Evolutionary conservation across 2,888 invertebrate genomes (phyloP), one percentile per base, ranked within the genome.

Genomic region (Troglohyphantes excavatus): DNA sequence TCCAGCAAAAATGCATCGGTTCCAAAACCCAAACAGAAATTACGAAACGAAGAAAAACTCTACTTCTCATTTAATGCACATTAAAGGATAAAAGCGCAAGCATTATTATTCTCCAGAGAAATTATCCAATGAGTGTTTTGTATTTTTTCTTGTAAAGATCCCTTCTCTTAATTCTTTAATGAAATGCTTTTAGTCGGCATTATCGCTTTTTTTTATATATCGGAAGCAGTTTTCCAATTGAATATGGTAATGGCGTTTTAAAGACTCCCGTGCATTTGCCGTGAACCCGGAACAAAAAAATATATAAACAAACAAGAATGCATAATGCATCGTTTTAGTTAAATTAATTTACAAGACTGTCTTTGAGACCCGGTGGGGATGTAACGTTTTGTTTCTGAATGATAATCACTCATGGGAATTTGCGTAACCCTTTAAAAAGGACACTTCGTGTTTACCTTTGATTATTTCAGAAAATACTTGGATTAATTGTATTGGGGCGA

Each of bases 161-260:
- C 61, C 63, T 23, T 33, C 27, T 17, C 33, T 63, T 78, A 63
- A 78, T 61, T 78, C 65, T 26, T 78, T 78, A 78, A 78, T 78
- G 27, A 78, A 78, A 78, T 23, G 65, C 65, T 78, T 78, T 78
- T 63, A 78, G 65, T 65, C 43, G 19, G 39, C 23, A 65, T 26
- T 63, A 65, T 17, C 63, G 65, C 78, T 19, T 39, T 43, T 72
- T 72, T 72, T 72, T 68, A n/a, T 65, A n/a, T 70, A 46, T 53
- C n/a, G 53, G 63, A 65, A 21, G 21, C 26, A 19, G 19, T 68
- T 33, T 33, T 68, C 23, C 17, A 21, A 33, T 63, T 78, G 63
- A 65, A 43, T 78, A 65, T 65, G 78, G 29, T 61, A 78, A 78
- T 78, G 63, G 39, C 39, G 39, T 19, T 78, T 78, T 78, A 78